These are phyloP conservation scores for Nautilus pompilius DNA, from an alignment of 1,140 invertebrate species.

Conservation along the genomic window DNA sequence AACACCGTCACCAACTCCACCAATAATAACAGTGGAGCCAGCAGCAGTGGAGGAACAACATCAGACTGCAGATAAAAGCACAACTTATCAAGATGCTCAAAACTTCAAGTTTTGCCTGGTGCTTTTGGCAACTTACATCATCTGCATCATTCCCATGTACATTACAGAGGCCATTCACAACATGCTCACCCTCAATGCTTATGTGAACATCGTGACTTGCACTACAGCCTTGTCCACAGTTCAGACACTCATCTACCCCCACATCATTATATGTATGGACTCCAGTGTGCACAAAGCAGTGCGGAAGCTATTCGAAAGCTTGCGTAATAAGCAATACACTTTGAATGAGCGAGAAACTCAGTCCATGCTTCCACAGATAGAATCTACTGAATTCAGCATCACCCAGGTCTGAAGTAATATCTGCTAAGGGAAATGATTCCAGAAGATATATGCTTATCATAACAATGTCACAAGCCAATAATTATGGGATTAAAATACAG, in stretches of 20 bases:
- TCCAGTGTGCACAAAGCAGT: conserved; percentile 27
- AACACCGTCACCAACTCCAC: conserved; percentile 8
- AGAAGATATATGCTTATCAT: too few species aligned
- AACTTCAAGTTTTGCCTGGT: conserved; percentile 28
- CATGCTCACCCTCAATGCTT: conserved; percentile 21
- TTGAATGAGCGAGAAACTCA: background rate
- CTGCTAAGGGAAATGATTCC: too few species aligned
- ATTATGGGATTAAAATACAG: too few species aligned
- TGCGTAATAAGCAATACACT: background rate
- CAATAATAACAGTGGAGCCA: conserved; percentile 6
- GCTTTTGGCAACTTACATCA: conserved; percentile 30
- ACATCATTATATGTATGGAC: conserved; percentile 39
- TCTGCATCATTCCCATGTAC: conserved; percentile 36
- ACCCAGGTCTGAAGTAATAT: background rate
- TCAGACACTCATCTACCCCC: conserved; percentile 44
- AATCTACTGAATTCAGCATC: background rate
- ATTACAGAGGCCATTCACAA: conserved; percentile 26
- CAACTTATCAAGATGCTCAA: conserved; percentile 16
- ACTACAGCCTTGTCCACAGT: conserved; percentile 36
- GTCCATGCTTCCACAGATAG: background rate
- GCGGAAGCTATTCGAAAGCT: conserved; percentile 18
- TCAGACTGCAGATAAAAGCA: background rate
- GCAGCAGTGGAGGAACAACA: conserved; percentile 4
- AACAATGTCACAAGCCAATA: too few species aligned
- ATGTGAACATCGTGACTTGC: conserved; percentile 36